Conservation (phyloP, 2,888 invertebrate genomes). For the Pseudanteris insignis region DNA sequence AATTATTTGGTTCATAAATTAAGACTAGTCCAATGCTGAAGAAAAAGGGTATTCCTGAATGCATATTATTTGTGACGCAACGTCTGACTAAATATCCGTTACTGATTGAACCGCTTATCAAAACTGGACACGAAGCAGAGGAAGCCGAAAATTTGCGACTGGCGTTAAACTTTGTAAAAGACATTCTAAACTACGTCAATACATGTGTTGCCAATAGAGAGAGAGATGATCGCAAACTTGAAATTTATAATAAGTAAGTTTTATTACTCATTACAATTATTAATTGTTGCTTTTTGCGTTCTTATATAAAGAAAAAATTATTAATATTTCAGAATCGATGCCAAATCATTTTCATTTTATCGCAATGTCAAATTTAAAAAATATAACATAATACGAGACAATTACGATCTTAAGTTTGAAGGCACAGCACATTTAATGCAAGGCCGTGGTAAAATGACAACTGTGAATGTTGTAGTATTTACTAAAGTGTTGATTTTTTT, state of each 20-base stretch:
- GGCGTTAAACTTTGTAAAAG: conserved; percentile 84
- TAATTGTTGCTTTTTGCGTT: no score
- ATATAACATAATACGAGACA: conserved; percentile 86
- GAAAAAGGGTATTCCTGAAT: conserved; percentile 95
- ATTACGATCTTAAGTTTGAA: conserved; percentile 86
- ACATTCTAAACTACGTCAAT: conserved; percentile 89
- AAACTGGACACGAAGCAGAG: conserved; percentile 85
- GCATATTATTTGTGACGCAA: conserved; percentile 94
- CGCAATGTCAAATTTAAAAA: conserved; percentile 91
- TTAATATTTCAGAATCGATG: conserved; percentile 75
- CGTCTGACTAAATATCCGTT: conserved; percentile 94
- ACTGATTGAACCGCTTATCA: conserved; percentile 89
- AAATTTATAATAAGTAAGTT: no score
- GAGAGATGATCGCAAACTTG: conserved; percentile 85
- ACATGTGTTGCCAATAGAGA: conserved; percentile 93
- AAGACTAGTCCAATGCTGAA: conserved; percentile 85
- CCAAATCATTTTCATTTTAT: conserved; percentile 88
- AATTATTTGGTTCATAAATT: no score
- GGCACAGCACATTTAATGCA: conserved; percentile 90
- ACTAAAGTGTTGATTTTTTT: conserved; percentile 93
- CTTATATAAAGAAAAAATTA: no score
- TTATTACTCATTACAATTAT: no score
- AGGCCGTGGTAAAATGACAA: conserved; percentile 88
- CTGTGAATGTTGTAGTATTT: conserved; percentile 87
- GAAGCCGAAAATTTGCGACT: conserved; percentile 83